Conservation (phyloP, 2,113 vertebrate genomes). For the Ceratotherium simum region DNA sequence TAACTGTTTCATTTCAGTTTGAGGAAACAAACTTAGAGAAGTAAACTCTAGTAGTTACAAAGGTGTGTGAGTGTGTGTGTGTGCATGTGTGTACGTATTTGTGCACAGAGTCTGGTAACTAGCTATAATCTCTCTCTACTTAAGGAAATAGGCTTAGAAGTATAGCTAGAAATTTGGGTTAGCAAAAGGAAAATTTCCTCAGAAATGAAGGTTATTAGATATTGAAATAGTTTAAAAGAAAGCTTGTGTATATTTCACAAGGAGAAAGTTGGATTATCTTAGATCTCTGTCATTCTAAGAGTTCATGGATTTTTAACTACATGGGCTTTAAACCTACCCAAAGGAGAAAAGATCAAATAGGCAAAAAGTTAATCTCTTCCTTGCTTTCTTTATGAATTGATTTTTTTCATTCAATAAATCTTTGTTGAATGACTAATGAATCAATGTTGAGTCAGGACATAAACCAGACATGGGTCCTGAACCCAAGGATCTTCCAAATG, state of each 20-base stretch:
- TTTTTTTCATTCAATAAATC: background rate
- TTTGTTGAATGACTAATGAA: background rate
- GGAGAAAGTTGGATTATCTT: background rate
- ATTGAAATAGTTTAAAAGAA: background rate
- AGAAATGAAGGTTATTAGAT: conserved; percentile 6
- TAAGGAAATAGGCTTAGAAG: background rate
- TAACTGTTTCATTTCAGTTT: background rate
- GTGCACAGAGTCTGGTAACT: background rate
- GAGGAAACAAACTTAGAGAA: background rate
- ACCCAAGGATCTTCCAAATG: background rate
- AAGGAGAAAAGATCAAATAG: conserved; percentile 12
- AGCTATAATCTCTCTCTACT: background rate
- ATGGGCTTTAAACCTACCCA: background rate
- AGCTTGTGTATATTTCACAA: background rate
- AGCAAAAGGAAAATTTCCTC: background rate
- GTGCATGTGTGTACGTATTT: background rate
- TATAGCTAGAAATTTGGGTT: conserved; percentile 5
- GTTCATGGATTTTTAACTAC: conserved; percentile 34
- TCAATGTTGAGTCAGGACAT: conserved; percentile 12
- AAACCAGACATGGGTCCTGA: background rate
- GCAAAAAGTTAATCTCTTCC: background rate
- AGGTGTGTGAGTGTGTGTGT: background rate
- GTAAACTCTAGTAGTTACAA: background rate
- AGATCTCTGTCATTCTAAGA: background rate
- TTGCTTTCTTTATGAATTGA: conserved; percentile 18